Conservation (phyloP, 2,888 invertebrate genomes). For the Ceriagrion tenellum region DNA sequence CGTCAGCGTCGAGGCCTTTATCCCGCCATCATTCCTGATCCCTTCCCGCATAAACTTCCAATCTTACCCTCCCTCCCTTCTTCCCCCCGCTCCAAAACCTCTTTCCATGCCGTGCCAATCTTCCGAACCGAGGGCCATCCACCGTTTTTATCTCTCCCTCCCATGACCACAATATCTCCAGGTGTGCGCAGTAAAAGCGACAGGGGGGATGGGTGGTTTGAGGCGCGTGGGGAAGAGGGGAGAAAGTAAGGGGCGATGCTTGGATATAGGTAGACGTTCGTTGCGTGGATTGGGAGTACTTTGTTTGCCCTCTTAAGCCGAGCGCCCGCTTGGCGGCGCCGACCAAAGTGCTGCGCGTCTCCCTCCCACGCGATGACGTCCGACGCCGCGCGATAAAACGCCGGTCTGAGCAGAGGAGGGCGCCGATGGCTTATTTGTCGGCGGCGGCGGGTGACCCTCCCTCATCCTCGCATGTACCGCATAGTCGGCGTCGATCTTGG, state of each 20-base stretch:
- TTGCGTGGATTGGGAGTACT: background rate
- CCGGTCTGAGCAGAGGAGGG: background rate
- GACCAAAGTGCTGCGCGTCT: background rate
- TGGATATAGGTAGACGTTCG: background rate
- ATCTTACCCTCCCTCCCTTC: background rate
- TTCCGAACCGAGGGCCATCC: background rate
- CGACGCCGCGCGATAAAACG: background rate
- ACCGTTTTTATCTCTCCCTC: background rate
- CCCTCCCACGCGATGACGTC: background rate
- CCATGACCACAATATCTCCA: constrained; percentile 10
- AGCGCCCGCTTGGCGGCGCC: background rate
- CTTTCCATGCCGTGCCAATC: background rate
- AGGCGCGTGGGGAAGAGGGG: background rate
- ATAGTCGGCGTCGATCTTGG: too few species aligned
- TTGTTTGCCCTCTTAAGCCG: background rate
- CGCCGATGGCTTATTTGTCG: too few species aligned
- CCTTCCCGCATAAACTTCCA: background rate
- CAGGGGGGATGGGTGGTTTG: background rate
- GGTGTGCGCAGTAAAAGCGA: background rate
- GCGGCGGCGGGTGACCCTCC: too few species aligned
- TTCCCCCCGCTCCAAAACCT: too few species aligned
- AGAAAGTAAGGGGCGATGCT: background rate
- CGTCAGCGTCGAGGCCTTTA: background rate
- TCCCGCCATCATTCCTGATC: background rate
- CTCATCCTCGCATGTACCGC: too few species aligned